Conservation (phyloP, 2,113 vertebrate genomes). For the Urocitellus parryii region DNA sequence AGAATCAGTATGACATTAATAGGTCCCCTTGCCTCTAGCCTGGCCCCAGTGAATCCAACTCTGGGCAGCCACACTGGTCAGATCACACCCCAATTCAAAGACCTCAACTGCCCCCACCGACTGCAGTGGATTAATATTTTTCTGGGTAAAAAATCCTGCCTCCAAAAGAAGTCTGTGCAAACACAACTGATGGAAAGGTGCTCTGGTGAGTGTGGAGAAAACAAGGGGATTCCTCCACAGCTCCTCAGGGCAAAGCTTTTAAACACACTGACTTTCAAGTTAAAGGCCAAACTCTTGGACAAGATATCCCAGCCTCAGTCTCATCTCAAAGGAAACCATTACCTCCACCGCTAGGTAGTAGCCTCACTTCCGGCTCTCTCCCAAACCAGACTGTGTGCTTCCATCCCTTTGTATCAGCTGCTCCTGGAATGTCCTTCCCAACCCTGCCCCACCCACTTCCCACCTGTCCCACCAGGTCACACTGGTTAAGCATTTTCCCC, state of each 20-base stretch:
- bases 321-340: neutral
- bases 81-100: neutral
- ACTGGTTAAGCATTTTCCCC: neutral
- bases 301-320: neutral
- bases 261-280: neutral
- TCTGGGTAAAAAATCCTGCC: neutral
- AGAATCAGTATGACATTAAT: neutral
- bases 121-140: neutral
- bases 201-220: neutral
- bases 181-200: neutral
- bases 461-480: neutral
- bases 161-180: neutral
- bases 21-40: neutral
- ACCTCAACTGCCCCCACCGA: neutral
- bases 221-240: fast-evolving
- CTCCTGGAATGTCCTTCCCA: neutral
- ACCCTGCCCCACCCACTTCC: neutral
- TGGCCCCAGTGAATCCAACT: fast-evolving
- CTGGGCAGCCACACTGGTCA: neutral
- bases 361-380: neutral
- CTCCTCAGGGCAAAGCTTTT: neutral
- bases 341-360: no score
- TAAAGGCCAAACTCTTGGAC: neutral
- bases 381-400: neutral
- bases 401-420: neutral